Conservation (phyloP, 1,140 invertebrate genomes). For the Stegodyphus dumicola region DNA sequence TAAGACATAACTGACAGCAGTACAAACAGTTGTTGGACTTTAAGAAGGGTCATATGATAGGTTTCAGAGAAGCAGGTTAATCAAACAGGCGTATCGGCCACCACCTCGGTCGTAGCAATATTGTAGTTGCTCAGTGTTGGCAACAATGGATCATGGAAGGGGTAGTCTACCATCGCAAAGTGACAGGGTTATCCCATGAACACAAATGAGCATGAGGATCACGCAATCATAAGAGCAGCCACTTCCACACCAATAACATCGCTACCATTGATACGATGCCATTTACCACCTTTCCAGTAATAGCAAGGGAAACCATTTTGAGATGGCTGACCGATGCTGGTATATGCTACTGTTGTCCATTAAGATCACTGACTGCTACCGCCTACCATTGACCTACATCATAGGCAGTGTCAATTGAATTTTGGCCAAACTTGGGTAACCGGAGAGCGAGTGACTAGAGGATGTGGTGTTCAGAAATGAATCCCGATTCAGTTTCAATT, state of each 20-base stretch:
- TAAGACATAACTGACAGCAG: background rate
- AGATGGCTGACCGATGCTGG: no score
- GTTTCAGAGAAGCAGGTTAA: background rate
- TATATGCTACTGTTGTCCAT: background rate
- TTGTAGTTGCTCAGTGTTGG: background rate
- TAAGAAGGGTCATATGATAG: background rate
- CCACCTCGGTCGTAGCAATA: background rate
- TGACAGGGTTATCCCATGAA: background rate
- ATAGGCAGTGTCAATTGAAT: background rate
- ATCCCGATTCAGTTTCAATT: background rate
- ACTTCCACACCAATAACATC: background rate
- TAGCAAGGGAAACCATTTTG: background rate
- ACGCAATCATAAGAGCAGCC: no score
- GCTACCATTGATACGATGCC: background rate
- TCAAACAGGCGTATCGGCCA: background rate
- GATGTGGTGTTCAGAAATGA: background rate
- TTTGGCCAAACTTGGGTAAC: background rate
- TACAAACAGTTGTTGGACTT: background rate
- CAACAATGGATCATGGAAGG: background rate
- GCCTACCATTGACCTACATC: background rate
- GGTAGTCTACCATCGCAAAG: background rate
- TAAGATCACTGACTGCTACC: background rate
- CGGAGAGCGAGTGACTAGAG: no score
- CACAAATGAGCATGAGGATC: no score
- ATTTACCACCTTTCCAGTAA: background rate